These are phyloP conservation scores for Vireo griseus DNA, from an alignment of 2,797 vertebrate genomes.

Conservation along the genomic window DNA sequence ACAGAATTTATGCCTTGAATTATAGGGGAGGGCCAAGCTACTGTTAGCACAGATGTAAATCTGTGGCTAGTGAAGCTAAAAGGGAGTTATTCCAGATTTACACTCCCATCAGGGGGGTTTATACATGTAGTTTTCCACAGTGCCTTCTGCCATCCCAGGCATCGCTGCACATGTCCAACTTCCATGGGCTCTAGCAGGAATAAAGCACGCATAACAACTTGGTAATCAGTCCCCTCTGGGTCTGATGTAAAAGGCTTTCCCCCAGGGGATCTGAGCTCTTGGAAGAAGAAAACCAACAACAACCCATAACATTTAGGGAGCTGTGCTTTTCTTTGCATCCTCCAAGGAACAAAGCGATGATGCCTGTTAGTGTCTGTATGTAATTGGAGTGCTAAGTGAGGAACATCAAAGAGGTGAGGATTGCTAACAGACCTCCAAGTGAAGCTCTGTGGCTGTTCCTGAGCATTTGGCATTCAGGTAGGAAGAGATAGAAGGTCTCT, in stretches of 20 bases:
- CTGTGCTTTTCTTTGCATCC: not conserved
- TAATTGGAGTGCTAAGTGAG: not conserved
- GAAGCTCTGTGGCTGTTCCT: not conserved
- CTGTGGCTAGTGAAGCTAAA: slow-evolving; percentile 24
- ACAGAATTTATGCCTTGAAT: not conserved
- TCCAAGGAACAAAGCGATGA: not conserved
- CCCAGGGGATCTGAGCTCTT: not conserved
- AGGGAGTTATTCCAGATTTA: slow-evolving; percentile 36
- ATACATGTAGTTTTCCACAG: not conserved
- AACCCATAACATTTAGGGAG: not conserved
- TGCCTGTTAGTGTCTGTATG: not conserved
- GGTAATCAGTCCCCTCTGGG: not conserved
- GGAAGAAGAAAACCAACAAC: slow-evolving; percentile 15
- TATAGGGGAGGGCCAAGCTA: not conserved
- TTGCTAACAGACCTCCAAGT: not conserved
- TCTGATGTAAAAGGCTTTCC: not conserved
- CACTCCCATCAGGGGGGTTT: not conserved
- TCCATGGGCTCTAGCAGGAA: not conserved
- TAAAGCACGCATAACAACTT: not conserved
- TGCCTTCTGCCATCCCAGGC: not conserved
- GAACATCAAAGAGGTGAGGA: not conserved
- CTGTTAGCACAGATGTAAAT: slow-evolving; percentile 14
- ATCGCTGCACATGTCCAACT: not conserved
- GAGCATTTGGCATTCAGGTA: not conserved
- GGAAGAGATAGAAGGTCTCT: not conserved